Evolutionary conservation across 2,113 vertebrate genomes (phyloP).

Genomic region (Oncorhynchus tshawytscha): DNA sequence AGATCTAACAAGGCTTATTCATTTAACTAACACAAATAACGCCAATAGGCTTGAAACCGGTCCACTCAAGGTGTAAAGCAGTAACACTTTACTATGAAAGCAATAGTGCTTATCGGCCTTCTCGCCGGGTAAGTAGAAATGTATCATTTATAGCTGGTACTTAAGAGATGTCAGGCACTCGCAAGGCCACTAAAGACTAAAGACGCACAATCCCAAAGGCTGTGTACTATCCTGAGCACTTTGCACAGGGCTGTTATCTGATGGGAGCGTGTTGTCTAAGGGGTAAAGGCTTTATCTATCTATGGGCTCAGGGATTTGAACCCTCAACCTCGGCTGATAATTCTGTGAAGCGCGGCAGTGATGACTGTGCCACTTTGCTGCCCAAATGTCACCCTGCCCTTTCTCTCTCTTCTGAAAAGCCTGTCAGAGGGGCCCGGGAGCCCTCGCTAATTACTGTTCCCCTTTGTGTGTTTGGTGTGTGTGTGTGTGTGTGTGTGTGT

Average conservation of each 20-base stretch:
- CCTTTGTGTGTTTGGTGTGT: constrained; percentile 22
- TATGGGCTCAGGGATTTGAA: constrained; percentile 59
- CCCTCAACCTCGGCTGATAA: constrained; percentile 60
- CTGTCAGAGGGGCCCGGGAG: constrained; percentile 59
- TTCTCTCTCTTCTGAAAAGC: constrained; percentile 64
- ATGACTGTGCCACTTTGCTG: constrained; percentile 47
- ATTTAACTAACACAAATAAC: neutral
- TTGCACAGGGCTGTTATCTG: constrained; percentile 36
- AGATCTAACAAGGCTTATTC: neutral
- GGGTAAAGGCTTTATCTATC: constrained; percentile 61
- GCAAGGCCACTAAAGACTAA: neutral
- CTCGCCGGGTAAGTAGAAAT: neutral
- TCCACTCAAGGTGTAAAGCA: neutral
- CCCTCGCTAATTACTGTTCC: constrained; percentile 68
- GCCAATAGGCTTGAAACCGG: neutral
- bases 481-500: too few species aligned
- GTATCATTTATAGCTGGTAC: constrained; percentile 3
- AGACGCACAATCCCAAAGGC: constrained; percentile 36
- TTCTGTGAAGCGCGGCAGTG: constrained; percentile 53
- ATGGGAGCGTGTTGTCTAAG: constrained; percentile 45
- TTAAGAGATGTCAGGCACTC: neutral
- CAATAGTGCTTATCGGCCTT: neutral
- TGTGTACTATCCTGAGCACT: neutral
- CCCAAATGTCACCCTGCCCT: constrained; percentile 75
- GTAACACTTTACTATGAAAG: neutral